Conservation (phyloP, 2,113 vertebrate species). For the Micromys minutus region DNA sequence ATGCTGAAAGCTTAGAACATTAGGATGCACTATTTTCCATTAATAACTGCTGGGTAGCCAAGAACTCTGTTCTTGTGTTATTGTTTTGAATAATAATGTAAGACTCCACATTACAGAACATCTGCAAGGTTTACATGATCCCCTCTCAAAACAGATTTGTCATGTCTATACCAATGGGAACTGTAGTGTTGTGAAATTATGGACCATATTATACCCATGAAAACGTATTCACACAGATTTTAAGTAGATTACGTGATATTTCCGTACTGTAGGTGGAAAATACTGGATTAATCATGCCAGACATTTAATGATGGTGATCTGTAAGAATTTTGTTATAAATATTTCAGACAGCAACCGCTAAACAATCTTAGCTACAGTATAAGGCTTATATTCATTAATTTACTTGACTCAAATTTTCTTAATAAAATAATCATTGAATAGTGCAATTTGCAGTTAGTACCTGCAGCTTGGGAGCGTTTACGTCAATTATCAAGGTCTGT, state of each 20-base stretch:
- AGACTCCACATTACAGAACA: not conserved
- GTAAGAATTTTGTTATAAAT: slow-evolving; percentile 31
- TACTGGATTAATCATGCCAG: not conserved
- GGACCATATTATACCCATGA: not conserved
- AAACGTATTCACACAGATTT: not conserved
- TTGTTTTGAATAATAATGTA: not conserved
- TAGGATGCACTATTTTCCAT: not conserved
- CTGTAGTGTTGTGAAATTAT: not conserved
- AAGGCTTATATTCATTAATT: not conserved
- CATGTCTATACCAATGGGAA: not conserved
- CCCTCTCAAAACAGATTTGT: not conserved
- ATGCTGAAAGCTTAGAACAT: not conserved
- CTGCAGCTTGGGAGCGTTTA: not conserved
- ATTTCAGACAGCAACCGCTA: not conserved
- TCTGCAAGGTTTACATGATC: not conserved
- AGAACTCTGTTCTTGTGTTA: not conserved
- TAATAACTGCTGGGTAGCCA: not conserved
- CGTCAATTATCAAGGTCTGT: not conserved
- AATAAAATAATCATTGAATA: not conserved
- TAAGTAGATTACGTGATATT: not conserved
- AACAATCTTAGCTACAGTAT: not conserved
- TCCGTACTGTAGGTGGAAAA: not conserved
- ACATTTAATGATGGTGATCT: not conserved
- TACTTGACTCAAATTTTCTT: not conserved
- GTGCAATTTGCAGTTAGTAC: not conserved